Evolutionary conservation across 1,140 invertebrate genomes (phyloP), one percentile per base, ranked within the genome.

Genomic region (Hylaeus volcanicus): DNA sequence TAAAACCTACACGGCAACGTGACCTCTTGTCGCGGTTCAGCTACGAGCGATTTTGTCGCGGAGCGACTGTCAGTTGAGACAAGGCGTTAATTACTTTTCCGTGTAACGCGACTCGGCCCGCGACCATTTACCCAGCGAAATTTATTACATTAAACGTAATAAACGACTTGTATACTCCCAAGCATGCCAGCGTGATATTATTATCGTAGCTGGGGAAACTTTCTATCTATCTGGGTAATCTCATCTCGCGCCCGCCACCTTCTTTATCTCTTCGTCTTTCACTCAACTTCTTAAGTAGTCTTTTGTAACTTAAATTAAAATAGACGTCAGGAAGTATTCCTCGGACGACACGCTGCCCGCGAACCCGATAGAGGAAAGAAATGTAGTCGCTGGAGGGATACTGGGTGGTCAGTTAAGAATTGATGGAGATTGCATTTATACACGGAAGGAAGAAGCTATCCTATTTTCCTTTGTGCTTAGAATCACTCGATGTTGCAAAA

Each of bases 241-340:
- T 85, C 82, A 85, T 84, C 73, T 84, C 43, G 56, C 60, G 73
- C 48, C 81, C 65, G 74, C 75, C 61, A 75, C 81, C 82, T 66
- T 70, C 77, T 69, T 85, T 85, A 84, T 84, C 83, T 85, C 76
- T 51, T 53, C 69, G 71, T 79, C 78, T 81, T 68, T 81, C 64
- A 72, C 66, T 66, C 65, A 81, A 85, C 83, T 81, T 85, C 63
- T 73, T 81, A 73, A 77, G 69, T 73, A 65, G 77, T 56, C 82
- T 84, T 85, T 85, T 85, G 73, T 85, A 85, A 86, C 73, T 85
- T 81, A 74, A 86, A 86, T 85, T 84, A 86, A 86, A 86, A 81
- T 85, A 77, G 70, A 86, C 80, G 72, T 72, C 63, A 73, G 60
- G 58, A 64, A 45, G 43, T 58, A 66, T 56, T 63, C 41, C 64